phyloP scores from a whole-genome alignment of 2,888 invertebrate species.

The Petrolisthes manimaculis region DNA sequence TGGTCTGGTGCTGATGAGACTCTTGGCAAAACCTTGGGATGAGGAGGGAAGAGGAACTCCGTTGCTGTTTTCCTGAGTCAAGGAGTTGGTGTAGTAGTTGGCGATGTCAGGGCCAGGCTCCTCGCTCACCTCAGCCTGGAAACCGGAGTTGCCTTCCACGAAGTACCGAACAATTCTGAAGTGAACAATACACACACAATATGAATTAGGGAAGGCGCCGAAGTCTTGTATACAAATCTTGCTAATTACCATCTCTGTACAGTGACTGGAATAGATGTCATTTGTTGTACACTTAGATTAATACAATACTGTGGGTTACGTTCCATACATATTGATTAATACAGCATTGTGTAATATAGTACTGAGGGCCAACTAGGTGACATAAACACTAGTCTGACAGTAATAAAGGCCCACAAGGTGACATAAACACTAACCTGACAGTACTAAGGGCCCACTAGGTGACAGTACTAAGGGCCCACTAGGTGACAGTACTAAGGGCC shows the following conservation, averaged over 20 bases:
- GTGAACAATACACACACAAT: background rate
- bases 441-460: no score
- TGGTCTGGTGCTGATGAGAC: conserved; percentile 8
- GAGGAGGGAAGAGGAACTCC: conserved; percentile 3
- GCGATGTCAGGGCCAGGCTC: conserved; percentile 45
- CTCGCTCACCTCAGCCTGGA: conserved; percentile 58
- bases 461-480: no score
- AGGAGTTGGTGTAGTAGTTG: conserved; percentile 48
- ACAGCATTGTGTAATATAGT: no score
- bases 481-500: no score
- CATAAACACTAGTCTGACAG: no score
- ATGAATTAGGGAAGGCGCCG: background rate
- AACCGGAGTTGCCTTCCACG: conserved; percentile 59
- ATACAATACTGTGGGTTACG: background rate
- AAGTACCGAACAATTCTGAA: conserved; percentile 55
- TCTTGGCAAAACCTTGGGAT: conserved; percentile 30
- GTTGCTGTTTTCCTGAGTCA: conserved; percentile 33
- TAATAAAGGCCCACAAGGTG: no score
- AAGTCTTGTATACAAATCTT: background rate
- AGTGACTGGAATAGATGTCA: background rate
- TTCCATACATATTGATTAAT: no score
- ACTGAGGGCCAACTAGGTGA: no score
- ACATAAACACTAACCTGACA: no score
- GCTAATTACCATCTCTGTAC: no score
- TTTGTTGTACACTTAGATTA: background rate